Conservation (phyloP, 2,888 invertebrate species). For the Masnerella sp. region DNA sequence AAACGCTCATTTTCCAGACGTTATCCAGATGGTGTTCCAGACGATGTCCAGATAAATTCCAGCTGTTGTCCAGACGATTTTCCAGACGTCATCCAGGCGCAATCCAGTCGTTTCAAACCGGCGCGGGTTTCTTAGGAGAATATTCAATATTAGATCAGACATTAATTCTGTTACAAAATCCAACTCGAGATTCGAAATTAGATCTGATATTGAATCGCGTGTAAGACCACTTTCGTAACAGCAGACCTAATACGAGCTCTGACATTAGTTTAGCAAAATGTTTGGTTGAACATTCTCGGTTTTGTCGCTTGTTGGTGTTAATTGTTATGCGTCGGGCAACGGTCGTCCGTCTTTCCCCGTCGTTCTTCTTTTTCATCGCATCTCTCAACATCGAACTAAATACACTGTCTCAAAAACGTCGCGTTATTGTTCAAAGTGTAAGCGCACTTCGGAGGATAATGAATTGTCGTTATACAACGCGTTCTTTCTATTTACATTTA, state of each 20-base stretch:
- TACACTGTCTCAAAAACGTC: constrained; percentile 44
- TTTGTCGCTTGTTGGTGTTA: constrained; percentile 30
- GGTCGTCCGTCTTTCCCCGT: constrained; percentile 3
- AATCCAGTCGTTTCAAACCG: no score
- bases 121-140: no score
- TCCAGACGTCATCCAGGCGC: no score
- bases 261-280: not conserved
- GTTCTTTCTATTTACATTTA: constrained; percentile 47
- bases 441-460: constrained; percentile 27
- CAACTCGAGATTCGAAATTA: no score
- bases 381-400: constrained; percentile 56
- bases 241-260: constrained; percentile 2
- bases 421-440: constrained; percentile 38
- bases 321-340: constrained; percentile 18
- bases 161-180: no score
- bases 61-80: no score
- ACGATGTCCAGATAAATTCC: no score
- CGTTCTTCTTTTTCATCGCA: constrained; percentile 47
- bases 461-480: constrained; percentile 44
- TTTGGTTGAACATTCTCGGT: not conserved
- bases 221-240: no score
- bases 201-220: no score
- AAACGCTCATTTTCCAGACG: no score
- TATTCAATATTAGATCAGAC: no score
- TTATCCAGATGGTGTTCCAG: no score